Evolutionary conservation across 2,888 invertebrate species (phyloP).

Genomic region (Laothoe populi): DNA sequence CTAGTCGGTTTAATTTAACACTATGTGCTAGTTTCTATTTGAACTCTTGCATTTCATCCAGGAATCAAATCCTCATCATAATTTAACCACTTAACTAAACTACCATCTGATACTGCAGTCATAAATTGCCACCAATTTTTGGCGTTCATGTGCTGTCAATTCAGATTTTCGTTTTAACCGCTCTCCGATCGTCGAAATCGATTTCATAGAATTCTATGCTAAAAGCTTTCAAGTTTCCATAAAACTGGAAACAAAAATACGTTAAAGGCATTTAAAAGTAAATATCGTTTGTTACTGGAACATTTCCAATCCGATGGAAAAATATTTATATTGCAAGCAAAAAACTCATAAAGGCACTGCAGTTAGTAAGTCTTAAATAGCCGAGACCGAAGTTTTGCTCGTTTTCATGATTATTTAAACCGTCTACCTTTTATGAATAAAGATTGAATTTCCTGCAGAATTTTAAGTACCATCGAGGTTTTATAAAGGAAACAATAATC

Average conservation of each 20-base stretch:
- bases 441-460: not conserved
- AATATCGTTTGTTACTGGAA: slow-evolving; percentile 18
- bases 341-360: slow-evolving; percentile 10
- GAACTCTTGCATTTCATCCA: too few relatives aligned
- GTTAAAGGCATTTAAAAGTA: slow-evolving; percentile 19
- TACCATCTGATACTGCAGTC: not conserved
- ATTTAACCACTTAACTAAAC: not conserved
- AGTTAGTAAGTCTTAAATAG: slow-evolving; percentile 12
- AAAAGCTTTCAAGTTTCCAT: slow-evolving; percentile 10
- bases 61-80: not conserved
- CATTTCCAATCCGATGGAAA: slow-evolving; percentile 6
- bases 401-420: not conserved
- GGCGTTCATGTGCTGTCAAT: slow-evolving; percentile 3
- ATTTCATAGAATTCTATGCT: slow-evolving; percentile 6
- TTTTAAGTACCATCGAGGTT: not conserved
- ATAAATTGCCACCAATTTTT: not conserved
- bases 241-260: slow-evolving; percentile 3
- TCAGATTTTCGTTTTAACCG: not conserved
- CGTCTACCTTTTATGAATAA: slow-evolving; percentile 3
- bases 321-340: slow-evolving; percentile 18
- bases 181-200: slow-evolving; percentile 1
- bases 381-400: slow-evolving; percentile 13
- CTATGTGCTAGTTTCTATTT: too few relatives aligned
- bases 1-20: too few relatives aligned
- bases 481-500: not conserved